phyloP scores from a whole-genome alignment of 2,888 invertebrate species.

The Aphodius granarius region DNA sequence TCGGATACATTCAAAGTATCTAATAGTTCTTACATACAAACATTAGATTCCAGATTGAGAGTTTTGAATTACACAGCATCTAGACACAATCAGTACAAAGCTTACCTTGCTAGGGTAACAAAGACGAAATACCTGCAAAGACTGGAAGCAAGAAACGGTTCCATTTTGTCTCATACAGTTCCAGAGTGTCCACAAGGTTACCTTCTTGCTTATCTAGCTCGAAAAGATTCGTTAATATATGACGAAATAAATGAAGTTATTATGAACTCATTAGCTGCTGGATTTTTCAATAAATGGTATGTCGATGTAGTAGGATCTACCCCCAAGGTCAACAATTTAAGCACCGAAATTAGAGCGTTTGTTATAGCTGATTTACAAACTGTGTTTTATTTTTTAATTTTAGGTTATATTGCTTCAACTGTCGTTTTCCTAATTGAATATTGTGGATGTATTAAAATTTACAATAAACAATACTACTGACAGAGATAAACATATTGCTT shows the following conservation, averaged over 20 bases:
- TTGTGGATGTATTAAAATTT: neutral
- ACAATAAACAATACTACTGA: no score
- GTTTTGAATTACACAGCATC: conserved; percentile 41
- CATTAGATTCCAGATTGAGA: conserved; percentile 46
- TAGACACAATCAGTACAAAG: conserved; percentile 36
- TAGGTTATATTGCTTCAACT: neutral
- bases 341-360: conserved; percentile 1
- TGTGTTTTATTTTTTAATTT: conserved; percentile 3
- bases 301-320: conserved; percentile 29
- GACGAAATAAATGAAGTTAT: conserved; percentile 45
- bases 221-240: conserved; percentile 46
- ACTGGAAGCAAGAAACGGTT: conserved; percentile 38
- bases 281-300: conserved; percentile 50
- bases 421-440: neutral
- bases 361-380: neutral
- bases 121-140: conserved; percentile 20
- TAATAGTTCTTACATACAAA: conserved; percentile 42
- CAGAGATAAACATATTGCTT: no score
- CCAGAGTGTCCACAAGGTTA: conserved; percentile 52
- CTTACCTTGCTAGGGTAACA: conserved; percentile 23
- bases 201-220: conserved; percentile 48
- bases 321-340: neutral
- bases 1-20: conserved; percentile 48
- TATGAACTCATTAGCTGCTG: conserved; percentile 44
- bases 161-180: conserved; percentile 47